These are phyloP conservation scores for Augiades crinisus DNA, from an alignment of 2,888 invertebrate species.

Conservation along the genomic window DNA sequence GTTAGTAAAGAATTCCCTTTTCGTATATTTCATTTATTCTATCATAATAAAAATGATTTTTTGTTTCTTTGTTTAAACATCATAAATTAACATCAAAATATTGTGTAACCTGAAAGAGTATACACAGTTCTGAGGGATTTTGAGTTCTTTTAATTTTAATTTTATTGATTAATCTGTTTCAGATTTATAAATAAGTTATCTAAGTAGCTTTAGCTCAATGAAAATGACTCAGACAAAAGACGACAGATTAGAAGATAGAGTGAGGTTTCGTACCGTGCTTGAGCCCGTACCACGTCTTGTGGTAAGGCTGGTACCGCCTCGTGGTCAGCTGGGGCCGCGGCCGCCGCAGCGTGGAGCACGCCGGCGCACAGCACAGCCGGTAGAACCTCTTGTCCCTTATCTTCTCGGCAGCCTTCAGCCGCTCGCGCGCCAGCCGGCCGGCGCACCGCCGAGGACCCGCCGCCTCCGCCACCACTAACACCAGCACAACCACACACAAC, in stretches of 20 bases:
- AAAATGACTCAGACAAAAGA: no score
- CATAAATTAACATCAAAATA: no score
- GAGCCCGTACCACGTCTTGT: constrained; percentile 69
- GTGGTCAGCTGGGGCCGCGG: constrained; percentile 48
- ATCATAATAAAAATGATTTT: not conserved
- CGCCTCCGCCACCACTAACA: constrained; percentile 40
- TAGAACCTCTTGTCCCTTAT: constrained; percentile 69
- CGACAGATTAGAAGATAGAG: no score
- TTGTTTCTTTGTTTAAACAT: no score
- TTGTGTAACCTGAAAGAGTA: no score
- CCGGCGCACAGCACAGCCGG: constrained; percentile 59
- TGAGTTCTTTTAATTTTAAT: no score
- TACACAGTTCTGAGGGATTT: no score
- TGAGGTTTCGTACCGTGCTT: constrained; percentile 69
- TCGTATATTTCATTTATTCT: not conserved
- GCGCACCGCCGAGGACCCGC: constrained; percentile 60
- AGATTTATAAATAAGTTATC: no score
- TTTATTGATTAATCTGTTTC: no score
- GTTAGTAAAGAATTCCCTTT: no score
- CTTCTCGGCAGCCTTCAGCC: constrained; percentile 72
- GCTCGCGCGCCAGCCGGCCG: constrained; percentile 63
- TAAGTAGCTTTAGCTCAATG: no score
- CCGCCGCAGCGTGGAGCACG: constrained; percentile 49
- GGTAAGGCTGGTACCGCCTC: constrained; percentile 66
- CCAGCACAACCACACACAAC: constrained; percentile 43